phyloP scores from a whole-genome alignment of 2,797 vertebrate genomes.

The Naso thynnoides region DNA sequence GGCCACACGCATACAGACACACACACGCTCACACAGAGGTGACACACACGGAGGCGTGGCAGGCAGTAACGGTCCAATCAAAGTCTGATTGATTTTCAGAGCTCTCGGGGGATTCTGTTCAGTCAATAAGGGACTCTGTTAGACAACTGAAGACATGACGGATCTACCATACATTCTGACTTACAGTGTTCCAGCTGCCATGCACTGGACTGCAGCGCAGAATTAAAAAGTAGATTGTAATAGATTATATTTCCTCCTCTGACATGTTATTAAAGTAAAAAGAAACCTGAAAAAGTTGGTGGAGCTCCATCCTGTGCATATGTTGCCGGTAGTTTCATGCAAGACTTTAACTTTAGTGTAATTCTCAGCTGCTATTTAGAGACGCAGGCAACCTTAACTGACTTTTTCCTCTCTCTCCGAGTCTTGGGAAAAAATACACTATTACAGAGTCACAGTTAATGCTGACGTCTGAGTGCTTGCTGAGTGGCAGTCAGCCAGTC shows the following conservation, averaged over 20 bases:
- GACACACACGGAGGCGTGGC: slow-evolving; percentile 64
- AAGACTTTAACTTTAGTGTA: too few species aligned
- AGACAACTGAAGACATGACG: slow-evolving; percentile 79
- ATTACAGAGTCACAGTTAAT: neutral
- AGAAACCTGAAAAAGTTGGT: too few species aligned
- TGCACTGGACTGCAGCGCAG: neutral
- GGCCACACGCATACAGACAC: slow-evolving; percentile 31
- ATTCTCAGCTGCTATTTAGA: too few species aligned
- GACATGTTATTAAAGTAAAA: too few species aligned
- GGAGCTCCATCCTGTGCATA: too few species aligned
- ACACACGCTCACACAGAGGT: slow-evolving; percentile 36
- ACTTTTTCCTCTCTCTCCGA: too few species aligned
- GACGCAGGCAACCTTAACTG: too few species aligned
- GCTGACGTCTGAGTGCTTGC: neutral
- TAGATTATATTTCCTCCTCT: too few species aligned
- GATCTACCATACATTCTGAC: slow-evolving; percentile 59
- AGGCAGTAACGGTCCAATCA: slow-evolving; percentile 69
- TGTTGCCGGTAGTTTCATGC: too few species aligned
- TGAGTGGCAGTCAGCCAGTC: too few species aligned
- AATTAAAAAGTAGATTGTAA: neutral
- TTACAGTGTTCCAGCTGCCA: slow-evolving; percentile 53
- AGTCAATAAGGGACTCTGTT: slow-evolving; percentile 78
- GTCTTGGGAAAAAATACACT: neutral
- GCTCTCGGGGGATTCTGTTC: slow-evolving; percentile 67
- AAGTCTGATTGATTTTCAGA: slow-evolving; percentile 77